A percentile compares a stretch with the other conserved stretches of the same genome.
These are phyloP conservation scores for Ernsta delagoae DNA, from an alignment of 2,888 invertebrate genomes.

Conservation along the genomic window DNA sequence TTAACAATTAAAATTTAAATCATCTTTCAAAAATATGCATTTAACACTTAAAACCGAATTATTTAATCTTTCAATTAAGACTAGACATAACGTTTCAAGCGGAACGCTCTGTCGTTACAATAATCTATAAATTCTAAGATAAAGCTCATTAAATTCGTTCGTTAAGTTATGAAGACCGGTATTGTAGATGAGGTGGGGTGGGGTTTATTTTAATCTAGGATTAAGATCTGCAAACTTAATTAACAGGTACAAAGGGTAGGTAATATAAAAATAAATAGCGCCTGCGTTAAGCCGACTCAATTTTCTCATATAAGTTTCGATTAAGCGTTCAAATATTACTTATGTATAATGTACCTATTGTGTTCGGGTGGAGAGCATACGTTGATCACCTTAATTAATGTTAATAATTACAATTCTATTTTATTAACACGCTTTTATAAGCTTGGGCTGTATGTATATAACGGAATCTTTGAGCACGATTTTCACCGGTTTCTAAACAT, in stretches of 20 bases:
- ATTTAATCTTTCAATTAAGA: conserved; percentile 21
- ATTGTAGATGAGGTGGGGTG: conserved; percentile 44
- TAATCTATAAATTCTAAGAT: conserved; percentile 50
- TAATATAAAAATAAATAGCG: conserved; percentile 36
- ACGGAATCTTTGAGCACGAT: too few species aligned
- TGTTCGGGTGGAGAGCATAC: too few species aligned
- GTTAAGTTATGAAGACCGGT: conserved; percentile 49
- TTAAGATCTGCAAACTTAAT: conserved; percentile 54
- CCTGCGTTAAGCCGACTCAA: conserved; percentile 3
- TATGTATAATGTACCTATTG: too few species aligned
- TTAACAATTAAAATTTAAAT: too few species aligned
- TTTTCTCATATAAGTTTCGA: conserved; percentile 3
- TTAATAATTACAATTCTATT: too few species aligned
- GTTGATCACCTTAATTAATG: too few species aligned
- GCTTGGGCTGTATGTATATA: too few species aligned
- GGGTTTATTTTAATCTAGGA: conserved; percentile 57
- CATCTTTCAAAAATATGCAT: neutral
- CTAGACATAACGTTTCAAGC: conserved; percentile 39
- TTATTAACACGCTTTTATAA: too few species aligned
- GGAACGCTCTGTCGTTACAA: conserved; percentile 41
- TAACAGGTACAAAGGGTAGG: conserved; percentile 47
- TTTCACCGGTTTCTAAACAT: too few species aligned
- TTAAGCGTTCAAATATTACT: neutral
- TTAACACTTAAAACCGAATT: neutral
- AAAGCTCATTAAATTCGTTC: conserved; percentile 57